Conservation (phyloP, 2,113 vertebrate species). For the Nannobrachium achirus region DNA sequence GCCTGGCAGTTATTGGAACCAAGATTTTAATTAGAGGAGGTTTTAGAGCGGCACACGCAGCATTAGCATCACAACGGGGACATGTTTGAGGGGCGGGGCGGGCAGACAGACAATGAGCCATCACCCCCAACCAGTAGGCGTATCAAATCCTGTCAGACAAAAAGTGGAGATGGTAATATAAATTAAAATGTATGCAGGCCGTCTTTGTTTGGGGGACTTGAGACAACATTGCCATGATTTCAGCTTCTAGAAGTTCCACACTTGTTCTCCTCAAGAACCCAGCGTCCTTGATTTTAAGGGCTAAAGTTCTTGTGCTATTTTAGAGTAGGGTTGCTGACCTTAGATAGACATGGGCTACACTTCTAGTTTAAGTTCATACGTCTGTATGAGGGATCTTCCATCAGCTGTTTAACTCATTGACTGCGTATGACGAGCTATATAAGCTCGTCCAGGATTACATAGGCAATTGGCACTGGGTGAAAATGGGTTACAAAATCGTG, state of each 20-base stretch:
- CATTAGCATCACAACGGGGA: slow-evolving; percentile 55
- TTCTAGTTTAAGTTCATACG: no score
- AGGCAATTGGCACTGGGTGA: no score
- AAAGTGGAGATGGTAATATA: neutral
- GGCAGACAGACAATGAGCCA: slow-evolving; percentile 6
- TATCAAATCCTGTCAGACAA: slow-evolving; percentile 12
- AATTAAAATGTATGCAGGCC: neutral
- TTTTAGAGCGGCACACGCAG: slow-evolving; percentile 37
- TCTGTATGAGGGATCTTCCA: no score
- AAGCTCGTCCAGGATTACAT: no score
- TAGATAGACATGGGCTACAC: no score
- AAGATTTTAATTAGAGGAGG: slow-evolving; percentile 66
- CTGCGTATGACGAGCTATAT: no score
- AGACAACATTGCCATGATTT: neutral
- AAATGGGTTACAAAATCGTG: no score
- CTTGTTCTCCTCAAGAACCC: neutral
- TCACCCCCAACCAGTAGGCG: neutral
- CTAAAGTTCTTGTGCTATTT: no score
- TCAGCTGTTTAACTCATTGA: no score
- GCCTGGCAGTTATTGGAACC: slow-evolving; percentile 58
- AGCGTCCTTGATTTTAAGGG: neutral
- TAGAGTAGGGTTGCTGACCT: no score
- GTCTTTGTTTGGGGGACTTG: neutral
- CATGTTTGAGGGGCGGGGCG: slow-evolving; percentile 35
- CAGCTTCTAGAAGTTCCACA: neutral